Evolutionary conservation across 2,113 vertebrate species (phyloP).

Genomic region (Onychorhynchus coronatus): DNA sequence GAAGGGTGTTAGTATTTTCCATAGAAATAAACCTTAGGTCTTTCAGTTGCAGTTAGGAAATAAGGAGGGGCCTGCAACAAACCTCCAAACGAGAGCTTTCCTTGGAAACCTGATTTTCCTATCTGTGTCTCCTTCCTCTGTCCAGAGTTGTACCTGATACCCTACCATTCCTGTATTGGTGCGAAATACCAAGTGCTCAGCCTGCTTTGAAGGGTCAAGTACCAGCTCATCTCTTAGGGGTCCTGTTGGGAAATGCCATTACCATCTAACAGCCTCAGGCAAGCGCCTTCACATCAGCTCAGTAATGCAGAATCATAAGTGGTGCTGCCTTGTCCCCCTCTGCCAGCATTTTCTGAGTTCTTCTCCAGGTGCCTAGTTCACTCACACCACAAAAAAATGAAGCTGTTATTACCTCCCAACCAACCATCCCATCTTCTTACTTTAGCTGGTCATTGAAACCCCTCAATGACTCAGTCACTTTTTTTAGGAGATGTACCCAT

Average conservation of each 20-base stretch:
- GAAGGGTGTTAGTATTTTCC: background rate
- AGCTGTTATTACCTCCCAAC: background rate
- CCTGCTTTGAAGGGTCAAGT: background rate
- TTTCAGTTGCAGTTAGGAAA: background rate
- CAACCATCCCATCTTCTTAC: accelerated
- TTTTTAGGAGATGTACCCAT: background rate
- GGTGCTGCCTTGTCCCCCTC: background rate
- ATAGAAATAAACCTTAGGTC: background rate
- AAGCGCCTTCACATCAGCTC: accelerated
- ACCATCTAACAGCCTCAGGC: background rate
- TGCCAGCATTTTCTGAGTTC: background rate
- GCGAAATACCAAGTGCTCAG: accelerated
- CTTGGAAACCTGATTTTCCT: background rate
- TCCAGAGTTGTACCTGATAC: background rate
- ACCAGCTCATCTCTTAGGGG: background rate
- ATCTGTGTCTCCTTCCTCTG: accelerated
- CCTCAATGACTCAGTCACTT: background rate
- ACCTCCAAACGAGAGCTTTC: background rate
- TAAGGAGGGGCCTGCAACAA: accelerated
- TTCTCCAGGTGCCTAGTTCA: background rate
- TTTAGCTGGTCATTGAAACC: background rate
- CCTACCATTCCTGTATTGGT: background rate
- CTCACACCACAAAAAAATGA: background rate
- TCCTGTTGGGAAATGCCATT: background rate
- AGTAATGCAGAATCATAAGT: background rate